A percentile compares a stretch with the other conserved stretches of the same genome.
phyloP scores from a whole-genome alignment of 2,797 vertebrate species.

The Sebastes variabilis region DNA sequence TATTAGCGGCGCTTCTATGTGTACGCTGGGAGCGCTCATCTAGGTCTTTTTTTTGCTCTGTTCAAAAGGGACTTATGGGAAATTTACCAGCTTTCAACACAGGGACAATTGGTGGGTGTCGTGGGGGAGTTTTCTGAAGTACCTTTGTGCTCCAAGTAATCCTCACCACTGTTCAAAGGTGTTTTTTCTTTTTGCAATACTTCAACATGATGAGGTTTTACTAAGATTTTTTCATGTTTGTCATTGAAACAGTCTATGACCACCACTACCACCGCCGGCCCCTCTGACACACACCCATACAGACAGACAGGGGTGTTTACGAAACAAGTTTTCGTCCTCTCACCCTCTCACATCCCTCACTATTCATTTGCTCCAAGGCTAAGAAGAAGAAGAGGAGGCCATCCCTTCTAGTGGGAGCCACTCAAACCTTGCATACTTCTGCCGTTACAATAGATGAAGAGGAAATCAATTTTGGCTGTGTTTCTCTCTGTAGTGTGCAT shows the following conservation, averaged over 20 bases:
- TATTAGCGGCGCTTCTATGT: constrained; percentile 16
- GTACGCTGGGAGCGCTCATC: background rate
- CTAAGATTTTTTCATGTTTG: constrained; percentile 1
- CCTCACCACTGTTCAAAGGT: background rate
- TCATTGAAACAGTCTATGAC: constrained; percentile 12
- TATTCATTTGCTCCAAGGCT: constrained; percentile 68
- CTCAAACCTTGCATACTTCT: constrained; percentile 54
- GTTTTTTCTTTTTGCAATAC: background rate
- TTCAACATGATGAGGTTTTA: constrained; percentile 11
- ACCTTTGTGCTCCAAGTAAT: constrained; percentile 13
- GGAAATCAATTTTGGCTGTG: constrained; percentile 67
- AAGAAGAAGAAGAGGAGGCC: constrained; percentile 46
- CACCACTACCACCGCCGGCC: background rate
- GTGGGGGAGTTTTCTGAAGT: constrained; percentile 2
- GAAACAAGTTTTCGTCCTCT: constrained; percentile 26
- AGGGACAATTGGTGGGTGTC: constrained; percentile 16
- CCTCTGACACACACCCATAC: background rate
- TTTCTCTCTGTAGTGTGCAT: constrained; percentile 38
- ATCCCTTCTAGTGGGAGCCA: constrained; percentile 55
- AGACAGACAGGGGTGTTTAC: constrained; percentile 38
- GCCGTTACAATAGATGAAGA: constrained; percentile 47
- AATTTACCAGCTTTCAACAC: constrained; percentile 37
- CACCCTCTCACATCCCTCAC: background rate
- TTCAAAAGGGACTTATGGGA: constrained; percentile 30
- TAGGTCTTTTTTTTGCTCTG: background rate